Percentiles rank a stretch among this genome's conserved stretches.
These are phyloP conservation scores for Heteromormyrus szaboi DNA, from an alignment of 2,797 vertebrate genomes.

Conservation along the genomic window DNA sequence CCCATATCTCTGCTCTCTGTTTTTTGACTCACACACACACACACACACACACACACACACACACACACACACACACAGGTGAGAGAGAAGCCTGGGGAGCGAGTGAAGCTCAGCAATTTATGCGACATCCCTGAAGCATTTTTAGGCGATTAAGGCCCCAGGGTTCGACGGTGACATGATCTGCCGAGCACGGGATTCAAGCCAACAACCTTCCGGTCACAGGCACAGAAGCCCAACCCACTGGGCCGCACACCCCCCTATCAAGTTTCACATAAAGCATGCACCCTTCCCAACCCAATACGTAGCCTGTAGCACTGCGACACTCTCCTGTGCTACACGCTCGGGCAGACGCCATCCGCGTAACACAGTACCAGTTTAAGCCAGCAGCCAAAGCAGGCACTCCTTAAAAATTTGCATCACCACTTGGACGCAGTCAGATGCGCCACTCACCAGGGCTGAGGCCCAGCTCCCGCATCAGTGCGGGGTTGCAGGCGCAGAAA, in stretches of 20 bases:
- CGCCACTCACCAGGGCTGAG: slow-evolving; percentile 86
- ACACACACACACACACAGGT: not conserved
- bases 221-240: not conserved
- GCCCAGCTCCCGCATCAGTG: slow-evolving; percentile 83
- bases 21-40: not conserved
- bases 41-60: not conserved
- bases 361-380: not conserved
- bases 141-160: not conserved
- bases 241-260: not conserved
- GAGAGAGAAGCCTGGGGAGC: not conserved
- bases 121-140: not conserved
- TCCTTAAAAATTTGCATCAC: not conserved
- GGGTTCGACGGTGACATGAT: not conserved
- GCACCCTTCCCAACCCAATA: not conserved
- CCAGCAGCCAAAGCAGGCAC: not conserved
- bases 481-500: slow-evolving; percentile 92
- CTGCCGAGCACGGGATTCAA: not conserved
- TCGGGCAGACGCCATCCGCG: not conserved
- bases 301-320: not conserved
- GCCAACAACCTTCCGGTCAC: not conserved
- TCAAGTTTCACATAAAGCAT: not conserved
- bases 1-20: not conserved
- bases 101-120: not conserved
- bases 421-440: not conserved
- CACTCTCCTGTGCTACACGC: not conserved